Evolutionary conservation across 2,113 vertebrate genomes (phyloP).

Genomic region (Plecturocebus donacophilus): DNA sequence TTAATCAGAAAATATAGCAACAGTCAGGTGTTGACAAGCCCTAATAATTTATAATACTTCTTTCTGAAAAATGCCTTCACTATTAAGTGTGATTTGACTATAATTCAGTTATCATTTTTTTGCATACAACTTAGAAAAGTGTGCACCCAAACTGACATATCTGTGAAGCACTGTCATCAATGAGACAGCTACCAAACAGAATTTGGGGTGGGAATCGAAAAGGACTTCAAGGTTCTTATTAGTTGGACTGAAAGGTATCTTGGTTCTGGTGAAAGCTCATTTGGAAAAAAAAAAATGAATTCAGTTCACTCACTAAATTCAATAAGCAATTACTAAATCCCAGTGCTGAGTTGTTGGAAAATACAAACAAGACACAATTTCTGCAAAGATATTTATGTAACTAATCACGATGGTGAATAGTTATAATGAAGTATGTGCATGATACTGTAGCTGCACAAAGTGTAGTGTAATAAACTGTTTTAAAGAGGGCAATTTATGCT

Average conservation of each 20-base stretch:
- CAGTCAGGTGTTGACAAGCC: slow-evolving; percentile 44
- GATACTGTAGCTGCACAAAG: background rate
- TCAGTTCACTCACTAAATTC: slow-evolving; percentile 12
- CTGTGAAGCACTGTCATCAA: background rate
- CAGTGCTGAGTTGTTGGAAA: background rate
- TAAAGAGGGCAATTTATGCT: background rate
- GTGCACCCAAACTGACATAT: background rate
- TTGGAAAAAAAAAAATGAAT: slow-evolving; percentile 24
- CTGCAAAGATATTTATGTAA: background rate
- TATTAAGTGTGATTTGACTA: slow-evolving; percentile 26
- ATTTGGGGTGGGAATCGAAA: background rate
- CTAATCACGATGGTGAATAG: background rate
- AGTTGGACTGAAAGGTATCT: slow-evolving; percentile 33
- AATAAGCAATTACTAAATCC: background rate
- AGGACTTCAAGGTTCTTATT: slow-evolving; percentile 33
- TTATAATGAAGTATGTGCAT: background rate
- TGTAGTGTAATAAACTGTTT: background rate
- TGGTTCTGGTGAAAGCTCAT: slow-evolving; percentile 13
- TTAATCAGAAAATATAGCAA: slow-evolving; percentile 59
- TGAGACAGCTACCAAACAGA: slow-evolving; percentile 42
- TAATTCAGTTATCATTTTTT: slow-evolving; percentile 35
- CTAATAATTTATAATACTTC: slow-evolving; percentile 7
- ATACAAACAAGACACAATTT: background rate
- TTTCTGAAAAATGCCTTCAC: slow-evolving; percentile 35
- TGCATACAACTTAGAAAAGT: slow-evolving; percentile 19